phyloP scores from a whole-genome alignment of 2,888 invertebrate species.

The Trichopoda pennipes region DNA sequence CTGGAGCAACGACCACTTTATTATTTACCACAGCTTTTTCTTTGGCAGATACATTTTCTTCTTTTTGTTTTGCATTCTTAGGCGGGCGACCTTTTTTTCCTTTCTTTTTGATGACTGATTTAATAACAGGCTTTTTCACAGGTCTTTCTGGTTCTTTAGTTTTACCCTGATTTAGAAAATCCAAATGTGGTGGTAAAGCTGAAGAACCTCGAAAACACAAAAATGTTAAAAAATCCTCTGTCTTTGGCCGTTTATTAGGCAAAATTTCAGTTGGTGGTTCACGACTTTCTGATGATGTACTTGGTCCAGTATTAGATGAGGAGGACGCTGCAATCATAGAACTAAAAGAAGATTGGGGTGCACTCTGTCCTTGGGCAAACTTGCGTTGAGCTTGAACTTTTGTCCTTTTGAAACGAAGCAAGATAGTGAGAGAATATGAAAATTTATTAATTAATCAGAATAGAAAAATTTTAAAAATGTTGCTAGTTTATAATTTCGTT shows the following conservation, averaged over 20 bases:
- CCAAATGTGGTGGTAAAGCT: conserved; percentile 86
- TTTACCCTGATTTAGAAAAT: conserved; percentile 84
- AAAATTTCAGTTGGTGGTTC: conserved; percentile 84
- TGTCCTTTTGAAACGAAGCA: conserved; percentile 81
- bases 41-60: conserved; percentile 75
- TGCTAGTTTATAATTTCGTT: too few species aligned
- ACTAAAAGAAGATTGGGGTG: conserved; percentile 81
- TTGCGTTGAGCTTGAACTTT: conserved; percentile 93
- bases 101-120: conserved; percentile 68
- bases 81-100: conserved; percentile 70
- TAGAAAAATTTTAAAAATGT: too few species aligned
- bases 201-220: conserved; percentile 90
- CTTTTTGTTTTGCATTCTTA: conserved; percentile 75
- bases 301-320: conserved; percentile 74
- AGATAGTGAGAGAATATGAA: neutral
- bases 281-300: conserved; percentile 84
- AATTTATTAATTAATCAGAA: too few species aligned
- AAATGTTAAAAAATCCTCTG: conserved; percentile 92
- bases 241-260: conserved; percentile 87
- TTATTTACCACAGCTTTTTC: conserved; percentile 71
- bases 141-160: conserved; percentile 73
- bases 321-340: conserved; percentile 74
- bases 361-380: conserved; percentile 94
- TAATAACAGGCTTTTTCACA: conserved; percentile 63
- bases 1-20: conserved; percentile 59